Percentiles rank a stretch among this genome's conserved stretches.
phyloP scores from a whole-genome alignment of 2,797 vertebrate species.

The Anolis apletophallus region DNA sequence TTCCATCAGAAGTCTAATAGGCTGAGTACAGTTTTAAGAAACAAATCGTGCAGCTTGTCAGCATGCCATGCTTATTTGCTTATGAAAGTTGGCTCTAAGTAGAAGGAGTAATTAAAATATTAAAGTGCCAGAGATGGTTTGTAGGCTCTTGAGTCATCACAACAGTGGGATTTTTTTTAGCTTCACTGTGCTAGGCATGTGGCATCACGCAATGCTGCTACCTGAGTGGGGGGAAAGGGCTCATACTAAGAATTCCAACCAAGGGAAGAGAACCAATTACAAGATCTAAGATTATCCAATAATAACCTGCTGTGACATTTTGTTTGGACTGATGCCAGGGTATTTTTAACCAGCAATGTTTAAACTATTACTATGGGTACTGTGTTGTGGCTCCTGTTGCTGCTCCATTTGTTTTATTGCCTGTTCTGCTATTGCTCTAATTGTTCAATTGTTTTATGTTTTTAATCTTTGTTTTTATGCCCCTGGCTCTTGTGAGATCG shows the following conservation, averaged over 20 bases:
- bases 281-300: not conserved
- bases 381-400: no score
- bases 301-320: slow-evolving; percentile 5
- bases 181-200: slow-evolving; percentile 40
- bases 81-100: slow-evolving; percentile 68
- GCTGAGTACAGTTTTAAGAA: slow-evolving; percentile 56
- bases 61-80: slow-evolving; percentile 60
- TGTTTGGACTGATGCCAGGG: not conserved
- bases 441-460: no score
- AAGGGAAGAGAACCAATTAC: slow-evolving; percentile 54
- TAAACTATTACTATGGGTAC: not conserved
- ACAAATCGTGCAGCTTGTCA: slow-evolving; percentile 67
- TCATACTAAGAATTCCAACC: slow-evolving; percentile 47
- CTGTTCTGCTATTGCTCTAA: no score
- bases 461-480: no score
- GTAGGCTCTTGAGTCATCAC: slow-evolving; percentile 66
- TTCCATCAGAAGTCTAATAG: slow-evolving; percentile 46
- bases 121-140: slow-evolving; percentile 62
- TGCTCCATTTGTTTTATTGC: no score
- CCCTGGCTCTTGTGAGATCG: no score
- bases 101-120: slow-evolving; percentile 70
- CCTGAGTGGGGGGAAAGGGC: not conserved
- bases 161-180: slow-evolving; percentile 64
- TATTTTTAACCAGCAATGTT: no score
- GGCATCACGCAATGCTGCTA: slow-evolving; percentile 15